phyloP scores from a whole-genome alignment of 2,888 invertebrate species.

The Cantharis rustica region DNA sequence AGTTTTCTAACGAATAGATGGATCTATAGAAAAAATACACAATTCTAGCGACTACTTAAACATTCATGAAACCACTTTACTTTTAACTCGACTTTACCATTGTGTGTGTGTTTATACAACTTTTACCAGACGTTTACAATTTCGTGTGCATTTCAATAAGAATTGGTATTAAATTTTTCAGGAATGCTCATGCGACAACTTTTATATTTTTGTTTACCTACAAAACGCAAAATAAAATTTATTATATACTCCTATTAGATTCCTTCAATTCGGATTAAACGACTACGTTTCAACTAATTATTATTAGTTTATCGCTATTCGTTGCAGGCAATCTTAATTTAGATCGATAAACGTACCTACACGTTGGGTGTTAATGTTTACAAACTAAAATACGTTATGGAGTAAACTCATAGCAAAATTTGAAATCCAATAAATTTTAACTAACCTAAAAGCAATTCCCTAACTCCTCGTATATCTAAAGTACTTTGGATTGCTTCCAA shows the following conservation, averaged over 20 bases:
- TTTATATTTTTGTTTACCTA: not conserved
- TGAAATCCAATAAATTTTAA: slow-evolving; percentile 24
- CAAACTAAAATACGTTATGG: slow-evolving; percentile 24
- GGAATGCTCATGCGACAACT: not conserved
- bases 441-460: slow-evolving; percentile 27
- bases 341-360: slow-evolving; percentile 9
- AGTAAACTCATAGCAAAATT: slow-evolving; percentile 25
- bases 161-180: not conserved
- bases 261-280: not conserved
- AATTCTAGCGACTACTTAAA: not conserved
- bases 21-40: not conserved
- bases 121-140: not conserved
- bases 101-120: not conserved
- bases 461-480: slow-evolving; percentile 20
- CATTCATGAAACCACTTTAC: slow-evolving; percentile 1
- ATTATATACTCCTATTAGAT: too few relatives aligned
- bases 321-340: slow-evolving; percentile 14
- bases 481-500: slow-evolving; percentile 21
- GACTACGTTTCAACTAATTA: not conserved
- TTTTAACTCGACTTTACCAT: not conserved
- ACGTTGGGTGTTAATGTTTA: slow-evolving; percentile 5
- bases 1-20: not conserved
- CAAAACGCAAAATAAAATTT: not conserved
- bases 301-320: not conserved
- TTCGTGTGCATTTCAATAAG: not conserved